Conservation (phyloP, 2,113 vertebrate genomes). For the Harpagus bidentatus region DNA sequence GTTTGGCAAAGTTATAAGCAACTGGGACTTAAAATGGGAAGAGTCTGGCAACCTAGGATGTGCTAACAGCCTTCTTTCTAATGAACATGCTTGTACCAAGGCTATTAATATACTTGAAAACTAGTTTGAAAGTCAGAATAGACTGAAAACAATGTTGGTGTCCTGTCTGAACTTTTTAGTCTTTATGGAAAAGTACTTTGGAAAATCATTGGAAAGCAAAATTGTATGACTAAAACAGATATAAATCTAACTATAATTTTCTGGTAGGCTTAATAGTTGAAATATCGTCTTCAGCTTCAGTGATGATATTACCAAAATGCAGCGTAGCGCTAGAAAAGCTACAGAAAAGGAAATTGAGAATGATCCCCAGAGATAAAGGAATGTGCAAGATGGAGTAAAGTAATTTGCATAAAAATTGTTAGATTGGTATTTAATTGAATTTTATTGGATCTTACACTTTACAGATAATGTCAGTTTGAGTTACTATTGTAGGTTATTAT, state of each 20-base stretch:
- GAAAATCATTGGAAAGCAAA: slow-evolving; percentile 35
- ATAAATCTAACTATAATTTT: slow-evolving; percentile 57
- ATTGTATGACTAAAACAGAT: slow-evolving; percentile 8
- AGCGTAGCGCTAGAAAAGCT: background rate
- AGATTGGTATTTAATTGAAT: slow-evolving; percentile 47
- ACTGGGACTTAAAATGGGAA: background rate
- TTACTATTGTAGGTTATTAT: slow-evolving; percentile 2
- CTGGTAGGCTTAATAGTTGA: slow-evolving; percentile 42
- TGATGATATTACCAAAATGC: slow-evolving; percentile 34
- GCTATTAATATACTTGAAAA: background rate
- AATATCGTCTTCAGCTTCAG: slow-evolving; percentile 46
- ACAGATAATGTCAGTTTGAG: background rate
- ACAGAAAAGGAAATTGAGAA: slow-evolving; percentile 43
- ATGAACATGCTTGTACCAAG: background rate
- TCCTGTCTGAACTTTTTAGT: slow-evolving; percentile 10
- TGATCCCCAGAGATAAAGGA: slow-evolving; percentile 36
- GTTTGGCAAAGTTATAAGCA: slow-evolving; percentile 8
- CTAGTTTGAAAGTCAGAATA: background rate
- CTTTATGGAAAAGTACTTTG: background rate
- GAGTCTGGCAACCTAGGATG: background rate
- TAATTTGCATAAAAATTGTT: slow-evolving; percentile 44
- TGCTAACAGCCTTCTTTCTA: background rate
- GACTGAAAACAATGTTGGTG: background rate
- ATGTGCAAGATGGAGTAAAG: background rate
- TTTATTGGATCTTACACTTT: background rate